Percentiles rank a stretch among this genome's conserved stretches.
Evolutionary conservation across 2,113 vertebrate species (phyloP).

Genomic region (Orientallactaga bullata): DNA sequence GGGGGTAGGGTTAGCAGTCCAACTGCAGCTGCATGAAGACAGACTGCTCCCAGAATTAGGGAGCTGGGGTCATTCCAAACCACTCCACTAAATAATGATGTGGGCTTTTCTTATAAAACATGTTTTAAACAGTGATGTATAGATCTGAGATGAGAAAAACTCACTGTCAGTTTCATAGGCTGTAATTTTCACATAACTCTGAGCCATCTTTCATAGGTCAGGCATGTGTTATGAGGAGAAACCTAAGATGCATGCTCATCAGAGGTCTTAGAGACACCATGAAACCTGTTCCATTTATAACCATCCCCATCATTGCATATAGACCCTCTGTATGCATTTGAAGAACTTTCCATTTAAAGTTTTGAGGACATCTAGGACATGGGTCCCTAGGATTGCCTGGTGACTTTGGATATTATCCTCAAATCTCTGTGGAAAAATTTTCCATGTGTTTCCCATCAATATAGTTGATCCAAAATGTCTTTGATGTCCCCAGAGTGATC

Average conservation of each 20-base stretch:
- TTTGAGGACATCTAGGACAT: not conserved
- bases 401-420: not conserved
- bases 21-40: not conserved
- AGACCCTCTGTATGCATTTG: not conserved
- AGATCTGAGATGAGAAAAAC: not conserved
- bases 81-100: not conserved
- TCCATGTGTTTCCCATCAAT: not conserved
- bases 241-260: not conserved
- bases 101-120: not conserved
- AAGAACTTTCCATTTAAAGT: not conserved
- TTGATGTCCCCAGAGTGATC: not conserved
- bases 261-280: too few species aligned
- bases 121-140: not conserved
- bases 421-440: not conserved
- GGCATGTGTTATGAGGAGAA: not conserved
- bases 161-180: not conserved
- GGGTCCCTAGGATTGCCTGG: not conserved
- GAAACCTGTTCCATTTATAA: not conserved
- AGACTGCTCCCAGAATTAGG: too few species aligned
- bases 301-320: fast-evolving
- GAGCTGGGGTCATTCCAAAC: not conserved
- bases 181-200: not conserved
- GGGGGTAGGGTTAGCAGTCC: not conserved
- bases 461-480: constrained; percentile 3
- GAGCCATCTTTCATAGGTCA: not conserved